Conservation (phyloP, 2,797 vertebrate genomes). For the Acomys russatus region DNA sequence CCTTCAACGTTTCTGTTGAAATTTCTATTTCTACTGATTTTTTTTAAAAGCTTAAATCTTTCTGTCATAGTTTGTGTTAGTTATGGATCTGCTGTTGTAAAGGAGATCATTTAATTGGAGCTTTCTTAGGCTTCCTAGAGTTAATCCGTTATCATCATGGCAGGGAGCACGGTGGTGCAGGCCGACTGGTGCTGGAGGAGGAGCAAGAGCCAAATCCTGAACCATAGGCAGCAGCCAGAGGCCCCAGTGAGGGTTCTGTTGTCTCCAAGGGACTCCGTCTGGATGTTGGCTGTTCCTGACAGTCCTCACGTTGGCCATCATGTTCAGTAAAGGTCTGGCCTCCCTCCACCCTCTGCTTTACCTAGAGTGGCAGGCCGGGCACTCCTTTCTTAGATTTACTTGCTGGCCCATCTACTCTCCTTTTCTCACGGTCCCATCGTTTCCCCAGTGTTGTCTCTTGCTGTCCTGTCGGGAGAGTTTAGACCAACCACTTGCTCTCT, state of each 20-base stretch:
- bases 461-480: background rate
- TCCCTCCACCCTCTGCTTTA: background rate
- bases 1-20: background rate
- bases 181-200: background rate
- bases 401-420: background rate
- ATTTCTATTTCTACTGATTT: slow-evolving; percentile 20
- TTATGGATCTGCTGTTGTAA: too few relatives aligned
- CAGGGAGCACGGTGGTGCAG: background rate
- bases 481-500: background rate
- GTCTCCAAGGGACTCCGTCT: background rate
- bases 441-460: background rate
- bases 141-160: background rate
- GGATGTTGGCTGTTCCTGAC: background rate
- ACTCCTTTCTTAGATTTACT: background rate
- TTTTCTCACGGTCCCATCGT: background rate
- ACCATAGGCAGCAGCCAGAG: background rate
- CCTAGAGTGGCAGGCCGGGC: too few relatives aligned
- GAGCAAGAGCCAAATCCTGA: background rate
- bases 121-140: background rate
- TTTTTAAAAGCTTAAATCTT: background rate
- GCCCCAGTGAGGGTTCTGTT: background rate
- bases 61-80: background rate
- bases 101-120: background rate
- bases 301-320: too few relatives aligned
- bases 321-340: background rate